Conservation (phyloP, 2,113 vertebrate species). For the Nothocercus nigrocapillus region DNA sequence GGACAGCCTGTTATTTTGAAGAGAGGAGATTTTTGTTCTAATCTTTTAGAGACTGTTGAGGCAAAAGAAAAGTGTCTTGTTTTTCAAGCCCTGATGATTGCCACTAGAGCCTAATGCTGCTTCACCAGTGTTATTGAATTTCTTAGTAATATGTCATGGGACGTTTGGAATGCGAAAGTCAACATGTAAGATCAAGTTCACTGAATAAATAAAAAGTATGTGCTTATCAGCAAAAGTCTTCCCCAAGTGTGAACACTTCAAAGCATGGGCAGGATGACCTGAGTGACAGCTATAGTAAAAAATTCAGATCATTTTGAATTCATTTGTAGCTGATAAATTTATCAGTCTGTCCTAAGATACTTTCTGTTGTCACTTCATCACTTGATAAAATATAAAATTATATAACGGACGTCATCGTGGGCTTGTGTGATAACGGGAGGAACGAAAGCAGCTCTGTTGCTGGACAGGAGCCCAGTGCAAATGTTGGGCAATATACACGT, state of each 20-base stretch:
- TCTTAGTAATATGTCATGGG: neutral
- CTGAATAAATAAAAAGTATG: slow-evolving; percentile 30
- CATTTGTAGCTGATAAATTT: slow-evolving; percentile 40
- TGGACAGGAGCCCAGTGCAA: slow-evolving; percentile 7
- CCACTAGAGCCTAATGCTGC: neutral
- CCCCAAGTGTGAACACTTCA: slow-evolving; percentile 5
- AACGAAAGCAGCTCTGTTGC: slow-evolving; percentile 28
- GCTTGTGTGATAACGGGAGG: neutral
- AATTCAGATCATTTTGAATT: neutral
- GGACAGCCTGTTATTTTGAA: neutral
- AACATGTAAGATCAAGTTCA: slow-evolving; percentile 43
- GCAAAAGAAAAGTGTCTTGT: neutral
- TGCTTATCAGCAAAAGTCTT: slow-evolving; percentile 54
- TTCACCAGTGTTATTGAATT: neutral
- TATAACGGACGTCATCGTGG: neutral
- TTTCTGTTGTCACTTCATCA: slow-evolving; percentile 39
- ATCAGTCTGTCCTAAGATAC: slow-evolving; percentile 8
- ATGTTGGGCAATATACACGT: neutral
- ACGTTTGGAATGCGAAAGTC: slow-evolving; percentile 26
- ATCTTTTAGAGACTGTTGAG: neutral
- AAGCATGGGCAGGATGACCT: neutral
- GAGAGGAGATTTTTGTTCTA: neutral
- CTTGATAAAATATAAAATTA: slow-evolving; percentile 3
- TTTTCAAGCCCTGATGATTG: neutral
- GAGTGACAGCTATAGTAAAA: slow-evolving; percentile 3